A percentile compares a stretch with the other conserved stretches of the same genome.
These are phyloP conservation scores for Danaus melanippus DNA, from an alignment of 1,140 invertebrate genomes.

Conservation along the genomic window DNA sequence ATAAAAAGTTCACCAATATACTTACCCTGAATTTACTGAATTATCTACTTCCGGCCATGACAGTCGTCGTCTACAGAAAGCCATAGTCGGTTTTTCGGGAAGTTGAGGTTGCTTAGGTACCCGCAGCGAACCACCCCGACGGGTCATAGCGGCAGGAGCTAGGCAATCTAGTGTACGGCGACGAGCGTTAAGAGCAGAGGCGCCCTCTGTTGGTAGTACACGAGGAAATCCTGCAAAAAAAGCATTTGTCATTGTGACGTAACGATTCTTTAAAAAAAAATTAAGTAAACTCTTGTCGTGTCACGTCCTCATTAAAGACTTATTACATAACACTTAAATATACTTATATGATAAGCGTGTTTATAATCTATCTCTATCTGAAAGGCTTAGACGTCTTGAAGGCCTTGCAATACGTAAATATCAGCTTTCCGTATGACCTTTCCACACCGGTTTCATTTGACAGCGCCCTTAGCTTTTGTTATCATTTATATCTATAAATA, in stretches of 20 bases:
- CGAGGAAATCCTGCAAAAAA: slow-evolving; percentile 70
- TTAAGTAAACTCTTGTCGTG: no score
- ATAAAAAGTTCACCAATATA: slow-evolving; percentile 10
- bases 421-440: slow-evolving; percentile 17
- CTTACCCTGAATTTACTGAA: slow-evolving; percentile 84
- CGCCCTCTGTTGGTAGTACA: slow-evolving; percentile 78
- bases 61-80: slow-evolving; percentile 81
- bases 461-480: slow-evolving; percentile 10
- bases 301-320: no score
- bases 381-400: slow-evolving; percentile 6
- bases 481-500: slow-evolving; percentile 20
- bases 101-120: slow-evolving; percentile 68
- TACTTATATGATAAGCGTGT: no score
- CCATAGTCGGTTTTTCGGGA: slow-evolving; percentile 75
- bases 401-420: slow-evolving; percentile 14
- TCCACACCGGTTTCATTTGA: slow-evolving; percentile 18
- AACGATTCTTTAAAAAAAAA: no score
- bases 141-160: slow-evolving; percentile 67
- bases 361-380: slow-evolving; percentile 1
- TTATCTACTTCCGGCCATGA: slow-evolving; percentile 88
- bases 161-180: slow-evolving; percentile 75
- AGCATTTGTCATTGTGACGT: not conserved
- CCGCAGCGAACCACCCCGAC: slow-evolving; percentile 75
- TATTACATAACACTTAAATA: no score
- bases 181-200: slow-evolving; percentile 69